Evolutionary conservation across 2,113 vertebrate species (phyloP), one percentile per base, ranked within the genome.

Genomic region (Melospiza georgiana): DNA sequence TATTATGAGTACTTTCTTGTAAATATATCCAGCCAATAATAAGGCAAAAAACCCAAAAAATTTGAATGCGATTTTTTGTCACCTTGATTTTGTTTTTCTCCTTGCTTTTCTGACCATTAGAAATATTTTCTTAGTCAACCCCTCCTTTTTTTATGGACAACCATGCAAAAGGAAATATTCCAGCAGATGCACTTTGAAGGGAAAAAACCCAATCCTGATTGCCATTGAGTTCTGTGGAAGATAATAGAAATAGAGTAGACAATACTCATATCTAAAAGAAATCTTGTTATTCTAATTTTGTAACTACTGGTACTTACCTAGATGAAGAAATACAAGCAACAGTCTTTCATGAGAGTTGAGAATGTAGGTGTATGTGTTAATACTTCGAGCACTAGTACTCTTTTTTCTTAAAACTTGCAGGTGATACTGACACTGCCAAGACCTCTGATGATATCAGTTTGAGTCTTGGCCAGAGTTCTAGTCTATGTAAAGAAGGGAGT

Each of bases 371-470:
- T 48, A 24, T 74, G 16, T 80, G 28, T 72, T 90, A 66, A 33
- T 83, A 52, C 27, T 86, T 80, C 44, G 44, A 77, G 46, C 28
- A 71, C 59, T 97, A 46, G 59, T 67, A 41, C 54, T 91, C 51
- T 85, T 39, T 71, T 96, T 97, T 86, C 91, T 80, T 96, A 51
- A 94, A 87, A 93, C 96, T 94, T 92, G 63, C 97, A 99, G 99
- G 98, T 96, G 98, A 98, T 89, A 98, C 98, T 96, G 98, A 99
- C 78, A 98, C 98, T 95, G 98, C 98, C 79, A 99, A 99, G 98
- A 98, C 98, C 66, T 98, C 98, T 95, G 99, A 99, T 96, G 99
- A 99, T 96, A 98, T 99, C 97, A 99, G 99, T 97, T 97, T 99
- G 97, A 99, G 99, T 97, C 98, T 99, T 83, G 98, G 98, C 71